Base-by-base conservation (phyloP, 2,113 vertebrate species). In the Etia nguti region DNA sequence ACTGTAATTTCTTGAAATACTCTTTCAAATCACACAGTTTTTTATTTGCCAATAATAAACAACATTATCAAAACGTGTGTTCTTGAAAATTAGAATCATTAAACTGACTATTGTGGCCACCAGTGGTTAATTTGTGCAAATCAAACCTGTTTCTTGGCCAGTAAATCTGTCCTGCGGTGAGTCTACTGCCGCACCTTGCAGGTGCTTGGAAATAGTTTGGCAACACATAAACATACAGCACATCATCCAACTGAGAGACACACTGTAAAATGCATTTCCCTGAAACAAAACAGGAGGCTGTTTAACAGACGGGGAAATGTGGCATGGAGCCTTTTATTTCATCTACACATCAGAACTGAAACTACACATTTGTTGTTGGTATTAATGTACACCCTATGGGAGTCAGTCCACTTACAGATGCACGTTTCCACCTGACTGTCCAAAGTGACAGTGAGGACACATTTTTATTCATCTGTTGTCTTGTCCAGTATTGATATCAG, bases 341-440 rank as follows among this genome's bases (percentile, higher is more conserved):
- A 93, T 91, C 81, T 60, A 62, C 84, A 91, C 88, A 88, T 91
- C 92, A 91, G 79, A 93, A 90, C 68, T 84, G 80, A 62, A 89
- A 41, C 75, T 83, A 65, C 87, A 81, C 10, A 83, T 84, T 87
- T 84, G 85, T 50, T 52, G 81, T 88, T 36, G 75, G 59, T 52
- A 82, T 86, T 85, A 85, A 88, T 68, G 26, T 70, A 85, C 82
- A 87, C 48, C 86, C 65, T 54, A 4, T 20, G 88, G 88, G 82
- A 90, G 86, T 59, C 11, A 22, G 65, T 88, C 59, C 70, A 80
- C 89, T 84, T 56, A 60, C 86, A 91, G 88, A 91, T 86, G 83
- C 82, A 79, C 65, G 3, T 24, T 7, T 59, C 46, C 52, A 36
- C 50, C 46, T 34, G 46, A 52, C 10, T 77, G 43, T 52, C 73